Evolutionary conservation across 2,888 invertebrate genomes (phyloP), one percentile per base, ranked within the genome.

Genomic region (Caenorhabditis panamensis): DNA sequence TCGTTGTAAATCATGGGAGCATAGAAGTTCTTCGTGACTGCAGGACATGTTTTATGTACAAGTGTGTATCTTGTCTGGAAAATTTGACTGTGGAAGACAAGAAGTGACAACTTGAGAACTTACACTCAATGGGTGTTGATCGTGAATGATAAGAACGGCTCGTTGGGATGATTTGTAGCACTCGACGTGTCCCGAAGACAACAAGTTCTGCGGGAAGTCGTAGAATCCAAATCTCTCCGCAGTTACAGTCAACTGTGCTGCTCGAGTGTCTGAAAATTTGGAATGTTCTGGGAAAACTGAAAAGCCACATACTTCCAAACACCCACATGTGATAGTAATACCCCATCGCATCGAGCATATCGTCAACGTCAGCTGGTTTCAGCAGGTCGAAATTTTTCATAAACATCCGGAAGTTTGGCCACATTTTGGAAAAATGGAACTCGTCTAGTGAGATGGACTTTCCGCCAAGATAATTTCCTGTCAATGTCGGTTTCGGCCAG

Each of bases 161-260:
- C 63, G 37, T 28, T 63, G 18, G 0, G 72, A 72, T 22, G 22
- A 26, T 41, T 36, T 41, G 47, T 58, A 64, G 20, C 24, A 20
- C 13, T 49, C 36, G 22, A 64, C 41, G n/a, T 64, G 20, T 47
- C 63, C 72, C 22, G 20, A 9, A 0, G n/a, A 11, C 0, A 31
- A 11, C 11, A 26, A 9, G n/a, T 1, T 18, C 6, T 49, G 44
- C 13, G 71, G 18, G 18, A 72, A 64, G n/a, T 63, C 54, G n/a
- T 49, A 72, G 58, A 72, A 72, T 11, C 72, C 72, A n/a, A 63
- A 63, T 47, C 58, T 72, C 11, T 72, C 72, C 1, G 72, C 63
- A 0, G 16, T n/a, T 26, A 44, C 8, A 5, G 61, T 47, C 13
- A 72, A 44, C 1, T 47, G n/a, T 1, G 13, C 20, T 11, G 56